A percentile compares a stretch with the other conserved stretches of the same genome.
Conservation (phyloP, 2,797 vertebrate species). For the Bucorvus abyssinicus region DNA sequence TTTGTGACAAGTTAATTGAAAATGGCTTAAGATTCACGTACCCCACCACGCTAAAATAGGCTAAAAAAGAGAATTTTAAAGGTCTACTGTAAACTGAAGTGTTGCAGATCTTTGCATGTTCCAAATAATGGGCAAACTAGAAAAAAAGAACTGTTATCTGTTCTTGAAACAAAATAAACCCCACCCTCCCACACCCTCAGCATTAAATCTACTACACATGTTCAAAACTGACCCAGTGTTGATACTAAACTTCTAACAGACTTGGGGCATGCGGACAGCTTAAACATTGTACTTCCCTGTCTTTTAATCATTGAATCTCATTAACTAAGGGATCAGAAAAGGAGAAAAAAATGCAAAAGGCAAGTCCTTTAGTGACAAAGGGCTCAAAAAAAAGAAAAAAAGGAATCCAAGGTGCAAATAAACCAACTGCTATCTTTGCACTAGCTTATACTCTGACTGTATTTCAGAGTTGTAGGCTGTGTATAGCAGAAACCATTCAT, state of each 20-base stretch:
- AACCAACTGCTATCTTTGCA: neutral
- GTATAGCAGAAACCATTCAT: neutral
- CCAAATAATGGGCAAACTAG: neutral
- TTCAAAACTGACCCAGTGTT: constrained; percentile 4
- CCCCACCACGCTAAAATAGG: rapidly evolving
- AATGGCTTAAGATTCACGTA: neutral
- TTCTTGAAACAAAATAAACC: neutral
- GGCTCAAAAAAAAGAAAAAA: neutral
- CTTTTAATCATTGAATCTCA: neutral
- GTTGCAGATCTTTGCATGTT: neutral
- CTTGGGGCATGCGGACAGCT: neutral
- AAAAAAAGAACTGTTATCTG: neutral
- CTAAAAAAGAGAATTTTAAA: neutral
- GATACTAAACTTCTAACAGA: neutral
- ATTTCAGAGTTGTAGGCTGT: neutral
- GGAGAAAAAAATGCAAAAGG: neutral
- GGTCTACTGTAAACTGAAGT: neutral
- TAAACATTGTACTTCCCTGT: neutral
- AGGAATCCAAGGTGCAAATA: neutral
- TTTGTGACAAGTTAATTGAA: neutral
- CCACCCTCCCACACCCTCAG: neutral
- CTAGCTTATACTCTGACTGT: neutral
- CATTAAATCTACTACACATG: neutral
- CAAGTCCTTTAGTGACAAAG: neutral
- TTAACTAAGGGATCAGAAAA: neutral